Conservation (phyloP, 1,140 invertebrate species). For the Ctenoplectra terminalis region DNA sequence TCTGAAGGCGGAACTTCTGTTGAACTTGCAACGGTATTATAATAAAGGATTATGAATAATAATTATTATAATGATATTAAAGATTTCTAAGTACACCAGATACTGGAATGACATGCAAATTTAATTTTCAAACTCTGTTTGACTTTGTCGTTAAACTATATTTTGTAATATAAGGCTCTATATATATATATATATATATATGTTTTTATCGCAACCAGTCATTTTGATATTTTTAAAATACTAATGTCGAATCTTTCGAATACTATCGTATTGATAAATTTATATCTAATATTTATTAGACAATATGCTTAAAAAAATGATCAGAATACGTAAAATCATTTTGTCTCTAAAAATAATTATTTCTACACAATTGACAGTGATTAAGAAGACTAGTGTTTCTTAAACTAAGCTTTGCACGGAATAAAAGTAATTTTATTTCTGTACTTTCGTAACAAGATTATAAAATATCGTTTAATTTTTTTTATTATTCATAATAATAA, state of each 20-base stretch:
- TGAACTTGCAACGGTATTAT: slow-evolving; percentile 4
- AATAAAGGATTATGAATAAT: slow-evolving; percentile 19
- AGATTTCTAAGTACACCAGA: slow-evolving; percentile 66
- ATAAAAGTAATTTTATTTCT: slow-evolving; percentile 22
- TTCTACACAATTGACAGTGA: slow-evolving; percentile 36
- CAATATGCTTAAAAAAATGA: slow-evolving; percentile 23
- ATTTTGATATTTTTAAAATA: slow-evolving; percentile 43
- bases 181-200: no score
- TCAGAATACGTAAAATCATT: slow-evolving; percentile 29
- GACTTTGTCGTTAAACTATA: slow-evolving; percentile 57
- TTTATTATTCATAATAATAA: slow-evolving; percentile 7
- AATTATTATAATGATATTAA: slow-evolving; percentile 40
- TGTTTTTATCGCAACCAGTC: slow-evolving; percentile 70
- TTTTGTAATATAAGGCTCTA: slow-evolving; percentile 63
- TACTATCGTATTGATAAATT: slow-evolving; percentile 7
- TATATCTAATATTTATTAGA: slow-evolving; percentile 1
- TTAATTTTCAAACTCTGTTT: slow-evolving; percentile 30
- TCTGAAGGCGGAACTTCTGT: slow-evolving; percentile 14
- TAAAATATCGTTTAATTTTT: slow-evolving; percentile 36
- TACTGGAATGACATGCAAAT: slow-evolving; percentile 40
- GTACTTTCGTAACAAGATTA: slow-evolving; percentile 12
- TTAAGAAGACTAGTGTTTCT: slow-evolving; percentile 58
- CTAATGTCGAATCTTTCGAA: slow-evolving; percentile 17
- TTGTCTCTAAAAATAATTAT: slow-evolving; percentile 40
- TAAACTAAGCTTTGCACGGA: slow-evolving; percentile 49